Evolutionary conservation across 2,888 invertebrate genomes (phyloP), one percentile per base, ranked within the genome.

Genomic region (Palloptera scutellata): DNA sequence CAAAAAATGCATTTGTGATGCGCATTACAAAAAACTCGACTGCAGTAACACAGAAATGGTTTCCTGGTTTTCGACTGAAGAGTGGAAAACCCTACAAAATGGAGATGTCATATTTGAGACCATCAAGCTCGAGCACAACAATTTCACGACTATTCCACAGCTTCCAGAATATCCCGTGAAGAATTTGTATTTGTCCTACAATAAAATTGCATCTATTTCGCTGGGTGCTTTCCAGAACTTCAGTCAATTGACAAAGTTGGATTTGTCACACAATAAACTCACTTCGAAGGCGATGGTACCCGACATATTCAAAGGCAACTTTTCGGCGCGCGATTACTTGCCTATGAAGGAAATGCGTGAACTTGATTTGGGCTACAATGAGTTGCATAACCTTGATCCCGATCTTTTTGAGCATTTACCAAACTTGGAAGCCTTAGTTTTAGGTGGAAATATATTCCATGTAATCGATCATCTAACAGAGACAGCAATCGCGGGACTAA

Each of bases 401-500:
- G 91, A 93, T 78, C 76, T 93, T 1, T 95, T 96, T 80, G 91
- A 92, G 75, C 94, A 95, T 78, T 83, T 91, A 4, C 87, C 89
- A 0, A 86, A 88, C 59, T 79, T 96, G 48, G 89, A 90, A 73
- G 87, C 88, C 13, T 81, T 96, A 59, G 88, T 89, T 75, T 84
- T 96, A 30, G 89, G 89, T 70, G 88, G 89, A n/a, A 96, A 96
- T 83, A 92, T 91, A 0, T 86, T 96, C 13, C 86, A 86, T 13
- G 86, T 88, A 0, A 87, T 94, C 8, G 91, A 92, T 77, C 85
- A 87, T 9, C 86, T 86, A 13, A 91, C 92, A 0, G 77, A 88
- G 1, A 85, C 89, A 0, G 92, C 94, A 0, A 88, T 95, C 19
- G 87, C 88, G 0, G 89, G 89, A 68, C 82, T 94, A 59, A 81